These are phyloP conservation scores for Phocides pigmalion DNA, from an alignment of 1,140 invertebrate species.

Conservation along the genomic window DNA sequence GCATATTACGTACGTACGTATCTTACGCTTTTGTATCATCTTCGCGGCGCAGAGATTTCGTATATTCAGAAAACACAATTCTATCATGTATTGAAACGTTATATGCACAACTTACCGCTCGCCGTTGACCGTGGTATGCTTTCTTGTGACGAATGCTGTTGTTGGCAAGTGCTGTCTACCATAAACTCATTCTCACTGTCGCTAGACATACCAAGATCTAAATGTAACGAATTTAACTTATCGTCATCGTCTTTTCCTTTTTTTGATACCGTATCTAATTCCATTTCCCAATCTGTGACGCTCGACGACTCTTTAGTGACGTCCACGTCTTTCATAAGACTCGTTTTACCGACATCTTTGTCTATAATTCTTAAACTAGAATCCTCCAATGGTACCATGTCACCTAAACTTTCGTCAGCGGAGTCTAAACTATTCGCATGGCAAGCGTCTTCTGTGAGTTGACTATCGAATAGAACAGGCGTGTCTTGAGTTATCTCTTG, in stretches of 20 bases:
- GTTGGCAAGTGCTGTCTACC: conserved; percentile 53
- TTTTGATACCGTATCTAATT: conserved; percentile 82
- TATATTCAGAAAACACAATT: too few species aligned
- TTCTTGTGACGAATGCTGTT: conserved; percentile 58
- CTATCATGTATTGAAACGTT: too few species aligned
- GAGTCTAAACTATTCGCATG: conserved; percentile 79
- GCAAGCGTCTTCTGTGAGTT: conserved; percentile 71
- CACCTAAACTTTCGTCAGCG: conserved; percentile 65
- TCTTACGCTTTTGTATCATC: too few species aligned
- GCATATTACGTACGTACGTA: too few species aligned
- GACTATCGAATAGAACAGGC: conserved; percentile 80
- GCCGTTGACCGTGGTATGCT: conserved; percentile 58
- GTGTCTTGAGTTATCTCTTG: conserved; percentile 83
- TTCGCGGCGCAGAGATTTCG: too few species aligned
- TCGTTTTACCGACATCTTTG: conserved; percentile 59
- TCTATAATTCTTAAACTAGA: conserved; percentile 51
- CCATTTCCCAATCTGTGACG: conserved; percentile 85
- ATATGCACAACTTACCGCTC: conserved; percentile 61
- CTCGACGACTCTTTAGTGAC: conserved; percentile 66
- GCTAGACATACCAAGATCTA: conserved; percentile 82
- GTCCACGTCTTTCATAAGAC: conserved; percentile 60
- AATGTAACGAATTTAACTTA: conserved; percentile 74
- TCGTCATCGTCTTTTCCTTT: conserved; percentile 73
- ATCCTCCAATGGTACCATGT: conserved; percentile 63
- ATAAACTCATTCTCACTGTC: conserved; percentile 79